Evolutionary conservation across 2,888 invertebrate species (phyloP).

Genomic region (Oxycera nigricornis): DNA sequence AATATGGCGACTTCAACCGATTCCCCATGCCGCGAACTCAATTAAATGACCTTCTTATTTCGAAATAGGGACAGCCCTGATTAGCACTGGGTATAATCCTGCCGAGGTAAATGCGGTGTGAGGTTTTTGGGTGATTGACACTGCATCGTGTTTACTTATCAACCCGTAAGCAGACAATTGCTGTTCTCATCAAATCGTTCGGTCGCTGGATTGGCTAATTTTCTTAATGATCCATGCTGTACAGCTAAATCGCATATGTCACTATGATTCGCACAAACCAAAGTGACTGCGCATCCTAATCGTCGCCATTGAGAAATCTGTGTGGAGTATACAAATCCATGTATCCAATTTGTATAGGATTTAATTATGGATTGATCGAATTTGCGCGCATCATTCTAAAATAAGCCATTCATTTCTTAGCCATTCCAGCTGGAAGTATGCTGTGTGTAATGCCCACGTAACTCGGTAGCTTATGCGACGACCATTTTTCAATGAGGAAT

Average conservation of each 20-base stretch:
- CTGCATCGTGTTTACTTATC: too few relatives aligned
- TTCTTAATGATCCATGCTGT: neutral
- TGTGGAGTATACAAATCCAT: neutral
- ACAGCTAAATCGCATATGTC: neutral
- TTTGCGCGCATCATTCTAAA: conserved; percentile 24
- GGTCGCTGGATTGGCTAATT: conserved; percentile 18
- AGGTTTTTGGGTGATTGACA: too few relatives aligned
- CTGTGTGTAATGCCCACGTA: conserved; percentile 12
- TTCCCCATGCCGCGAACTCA: too few relatives aligned
- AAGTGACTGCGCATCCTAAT: neutral
- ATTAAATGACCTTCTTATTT: too few relatives aligned
- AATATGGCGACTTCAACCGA: too few relatives aligned
- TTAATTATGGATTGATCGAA: conserved; percentile 29
- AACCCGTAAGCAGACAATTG: too few relatives aligned
- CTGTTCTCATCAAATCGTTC: too few relatives aligned
- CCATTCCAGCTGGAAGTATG: neutral
- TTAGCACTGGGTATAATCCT: too few relatives aligned
- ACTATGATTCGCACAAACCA: neutral
- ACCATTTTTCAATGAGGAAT: neutral
- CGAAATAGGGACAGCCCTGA: too few relatives aligned
- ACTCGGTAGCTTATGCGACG: conserved; percentile 11
- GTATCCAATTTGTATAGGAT: conserved; percentile 25
- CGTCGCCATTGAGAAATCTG: neutral
- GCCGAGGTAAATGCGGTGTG: too few relatives aligned
- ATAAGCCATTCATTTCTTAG: conserved; percentile 3